Base-by-base conservation (phyloP, 2,113 vertebrate species). In the Lepus timidus region DNA sequence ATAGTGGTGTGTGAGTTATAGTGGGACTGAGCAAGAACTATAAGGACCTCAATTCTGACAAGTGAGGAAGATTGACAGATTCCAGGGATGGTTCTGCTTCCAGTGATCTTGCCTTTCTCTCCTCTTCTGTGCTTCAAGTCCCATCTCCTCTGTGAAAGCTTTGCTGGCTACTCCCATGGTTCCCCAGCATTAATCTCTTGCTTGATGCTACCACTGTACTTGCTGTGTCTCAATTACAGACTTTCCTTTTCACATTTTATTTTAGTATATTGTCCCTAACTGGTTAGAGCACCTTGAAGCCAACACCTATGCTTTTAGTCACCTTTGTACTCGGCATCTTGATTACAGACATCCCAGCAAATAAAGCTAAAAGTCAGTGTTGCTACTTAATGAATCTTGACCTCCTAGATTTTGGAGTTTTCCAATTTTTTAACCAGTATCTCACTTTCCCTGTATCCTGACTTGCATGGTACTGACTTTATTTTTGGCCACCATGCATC, bases 1-100 rank as follows among this genome's bases (percentile, higher is more conserved):
- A 2, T 36, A 52, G 33, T 49, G 90, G 49, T 78, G 85, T 85
- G 85, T 61, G 55, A 92, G 55, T 95, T 85, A 58, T 89, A 75
- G 75, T 61, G 70, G 65, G 65, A 73, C 27, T 55, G 36, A 85
- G n/a, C 83, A 82, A 90, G 93, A 96, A 93, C 90, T 93, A 79
- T 88, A 31, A 93, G 62, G 36, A 62, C 51, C 61, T 61, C 90
- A 71, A 90, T 81, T 92, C 73, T 76, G 71, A 55, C 70, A 88
- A 25, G 64, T 84, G 22, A 74, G 39, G 13, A 67, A 85, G 67
- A 90, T 85, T 36, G 71, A 73, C 67, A 84, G 75, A 94, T 29
- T 71, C 36, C 78, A 90, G 62, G 76, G 33, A 6, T 33, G 33
- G 9, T 23, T 70, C 44, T 90, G 71, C 62, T 86, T 73, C 80